Percentiles rank a stretch among this genome's conserved stretches.
phyloP scores from a whole-genome alignment of 2,888 invertebrate genomes.

The Cactoblastis cactorum region DNA sequence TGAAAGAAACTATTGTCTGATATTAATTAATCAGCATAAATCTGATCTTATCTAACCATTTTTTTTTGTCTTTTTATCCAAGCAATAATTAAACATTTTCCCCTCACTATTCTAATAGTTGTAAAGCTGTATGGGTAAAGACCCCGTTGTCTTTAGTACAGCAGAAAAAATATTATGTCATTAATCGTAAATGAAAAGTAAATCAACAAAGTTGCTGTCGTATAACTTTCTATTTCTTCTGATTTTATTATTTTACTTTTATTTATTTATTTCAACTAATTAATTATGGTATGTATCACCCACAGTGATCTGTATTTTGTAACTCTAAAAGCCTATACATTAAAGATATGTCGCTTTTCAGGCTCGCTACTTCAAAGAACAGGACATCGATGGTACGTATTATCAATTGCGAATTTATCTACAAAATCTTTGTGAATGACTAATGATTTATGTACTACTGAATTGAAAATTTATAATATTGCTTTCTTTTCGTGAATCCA shows the following conservation, averaged over 20 bases:
- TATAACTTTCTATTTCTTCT: neutral
- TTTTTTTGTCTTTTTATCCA: no score
- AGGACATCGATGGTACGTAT: conserved; percentile 92
- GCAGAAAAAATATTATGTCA: no score
- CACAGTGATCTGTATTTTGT: neutral
- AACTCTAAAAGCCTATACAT: neutral
- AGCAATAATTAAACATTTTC: no score
- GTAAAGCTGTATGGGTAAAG: no score
- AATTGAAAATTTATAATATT: no score
- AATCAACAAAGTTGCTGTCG: neutral
- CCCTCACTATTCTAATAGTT: no score
- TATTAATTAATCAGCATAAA: no score
- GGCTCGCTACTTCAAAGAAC: conserved; percentile 96
- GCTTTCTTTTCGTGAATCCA: no score
- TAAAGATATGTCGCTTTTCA: conserved; percentile 60
- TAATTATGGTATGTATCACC: neutral
- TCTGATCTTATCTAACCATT: no score
- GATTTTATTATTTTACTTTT: neutral
- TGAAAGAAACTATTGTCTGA: no score
- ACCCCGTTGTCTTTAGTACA: no score
- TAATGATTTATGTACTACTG: no score
- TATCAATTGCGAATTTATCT: neutral
- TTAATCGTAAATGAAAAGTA: neutral
- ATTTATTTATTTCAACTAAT: neutral
- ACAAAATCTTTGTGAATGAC: neutral